Evolutionary conservation across 2,888 invertebrate genomes (phyloP).

Genomic region (Ectobius pallidus): DNA sequence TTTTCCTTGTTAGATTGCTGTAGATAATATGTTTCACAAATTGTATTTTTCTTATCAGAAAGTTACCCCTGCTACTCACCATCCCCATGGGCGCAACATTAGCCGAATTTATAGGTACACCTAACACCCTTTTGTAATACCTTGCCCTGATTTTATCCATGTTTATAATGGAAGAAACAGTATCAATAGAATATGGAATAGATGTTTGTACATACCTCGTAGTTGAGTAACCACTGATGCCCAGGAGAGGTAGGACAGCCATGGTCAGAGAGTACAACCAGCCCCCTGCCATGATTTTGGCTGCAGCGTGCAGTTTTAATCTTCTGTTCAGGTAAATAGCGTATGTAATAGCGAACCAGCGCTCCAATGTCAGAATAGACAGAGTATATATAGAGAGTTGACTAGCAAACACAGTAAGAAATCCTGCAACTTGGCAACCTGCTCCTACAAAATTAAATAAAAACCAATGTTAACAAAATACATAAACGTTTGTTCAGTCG

Average conservation of each 20-base stretch:
- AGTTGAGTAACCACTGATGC: constrained; percentile 86
- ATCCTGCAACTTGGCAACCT: constrained; percentile 87
- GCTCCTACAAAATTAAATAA: constrained; percentile 57
- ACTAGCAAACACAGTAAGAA: constrained; percentile 85
- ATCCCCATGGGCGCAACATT: no score
- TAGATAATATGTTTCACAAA: no score
- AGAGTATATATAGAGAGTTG: constrained; percentile 88
- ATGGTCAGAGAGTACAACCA: constrained; percentile 80
- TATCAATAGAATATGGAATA: no score
- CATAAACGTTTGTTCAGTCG: no score
- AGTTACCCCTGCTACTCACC: no score
- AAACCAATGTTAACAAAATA: no score
- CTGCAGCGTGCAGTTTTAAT: constrained; percentile 73
- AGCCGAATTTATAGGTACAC: no score
- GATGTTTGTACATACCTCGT: constrained; percentile 65
- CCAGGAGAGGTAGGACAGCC: constrained; percentile 80
- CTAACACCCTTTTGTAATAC: no score
- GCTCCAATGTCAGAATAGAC: constrained; percentile 83
- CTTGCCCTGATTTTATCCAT: no score
- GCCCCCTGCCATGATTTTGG: constrained; percentile 76
- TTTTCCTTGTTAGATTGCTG: no score
- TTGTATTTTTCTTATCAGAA: no score
- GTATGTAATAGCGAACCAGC: constrained; percentile 84
- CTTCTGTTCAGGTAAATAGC: constrained; percentile 83
- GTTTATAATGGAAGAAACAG: no score